Conservation (phyloP, 92 coral and sea anemone genomes). For the Bergia puertoricense region DNA sequence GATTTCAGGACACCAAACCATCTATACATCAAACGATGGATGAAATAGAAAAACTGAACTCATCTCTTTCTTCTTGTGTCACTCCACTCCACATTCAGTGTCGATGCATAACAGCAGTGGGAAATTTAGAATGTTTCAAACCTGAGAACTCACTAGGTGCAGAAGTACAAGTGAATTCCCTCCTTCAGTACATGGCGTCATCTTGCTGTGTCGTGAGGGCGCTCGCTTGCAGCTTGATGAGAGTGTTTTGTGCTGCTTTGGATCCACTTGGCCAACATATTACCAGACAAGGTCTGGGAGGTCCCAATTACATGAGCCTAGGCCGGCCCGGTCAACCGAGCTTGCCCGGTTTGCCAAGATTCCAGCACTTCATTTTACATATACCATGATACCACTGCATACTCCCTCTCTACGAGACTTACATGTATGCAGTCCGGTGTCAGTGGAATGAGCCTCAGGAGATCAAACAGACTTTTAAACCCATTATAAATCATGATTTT, state of each 20-base stretch:
- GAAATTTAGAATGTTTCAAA: constrained; percentile 77
- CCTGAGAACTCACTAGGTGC: constrained; percentile 79
- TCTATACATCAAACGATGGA: constrained; percentile 69
- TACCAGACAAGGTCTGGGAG: constrained; percentile 77
- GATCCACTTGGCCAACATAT: constrained; percentile 82
- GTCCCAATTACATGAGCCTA: too few relatives aligned
- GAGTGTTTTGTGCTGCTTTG: constrained; percentile 76
- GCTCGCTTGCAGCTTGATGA: constrained; percentile 83
- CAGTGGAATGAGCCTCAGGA: too few relatives aligned
- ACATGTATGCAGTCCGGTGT: too few relatives aligned
- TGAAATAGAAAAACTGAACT: constrained; percentile 74
- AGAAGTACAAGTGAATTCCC: constrained; percentile 88
- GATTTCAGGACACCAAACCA: constrained; percentile 55
- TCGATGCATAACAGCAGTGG: constrained; percentile 77
- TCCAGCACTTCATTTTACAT: too few relatives aligned
- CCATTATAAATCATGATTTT: too few relatives aligned
- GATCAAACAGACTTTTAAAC: too few relatives aligned
- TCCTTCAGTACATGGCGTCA: constrained; percentile 83
- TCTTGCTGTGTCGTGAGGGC: constrained; percentile 70
- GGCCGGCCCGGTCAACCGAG: too few relatives aligned
- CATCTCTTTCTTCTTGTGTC: neutral
- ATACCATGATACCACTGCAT: too few relatives aligned
- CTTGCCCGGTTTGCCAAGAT: too few relatives aligned
- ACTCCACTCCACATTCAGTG: constrained; percentile 65
- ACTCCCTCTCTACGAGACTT: too few relatives aligned